Base-by-base conservation (phyloP, 2,113 vertebrate genomes). In the Dasyprocta punctata region DNA sequence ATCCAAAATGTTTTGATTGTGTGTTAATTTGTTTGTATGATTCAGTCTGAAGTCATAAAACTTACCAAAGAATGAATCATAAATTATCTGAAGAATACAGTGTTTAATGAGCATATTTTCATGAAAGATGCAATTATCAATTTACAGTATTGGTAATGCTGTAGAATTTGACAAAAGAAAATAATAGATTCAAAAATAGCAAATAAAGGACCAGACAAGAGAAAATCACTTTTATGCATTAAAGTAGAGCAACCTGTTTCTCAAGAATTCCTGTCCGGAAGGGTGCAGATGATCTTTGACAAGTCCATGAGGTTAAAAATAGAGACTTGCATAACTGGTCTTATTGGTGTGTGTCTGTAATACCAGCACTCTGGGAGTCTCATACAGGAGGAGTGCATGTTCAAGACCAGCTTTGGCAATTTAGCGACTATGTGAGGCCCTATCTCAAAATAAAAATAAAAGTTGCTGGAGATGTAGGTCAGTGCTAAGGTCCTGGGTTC, bases 11-110 rank as follows among this genome's bases (percentile, higher is more conserved):
- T 20, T 69, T 71, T 61, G 81, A 80, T 54, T 93, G 26, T 84
- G 24, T 56, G 86, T 61, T 82, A 52, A 33, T 16, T 86, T 83
- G 44, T 49, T 65, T 73, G 36, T 47, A 8, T 49, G 36, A 63
- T 94, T 81, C 71, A 91, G 58, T n/a, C 38, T 71, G 36, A 90
- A 93, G 47, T 88, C 5, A 49, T 71, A 54, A 89, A 88, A 84
- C 58, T 73, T 41, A 61, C 71, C 41, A 80, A 26, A 47, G 17
- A 92, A 36, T 65, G 52, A 80, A 52, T 67, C 36, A 33, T 71
- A 90, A 85, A 80, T 81, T 58, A 22, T 22, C 38, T 22, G 8
- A 14, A 52, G 63, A 89, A 88, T 2, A 78, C 13, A 86, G 9
- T 90, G 17, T 75, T 92, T 16, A 63, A 26, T 86, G 5, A 61